These are phyloP conservation scores for Epirrhoe tristata DNA, from an alignment of 2,888 invertebrate genomes.

Conservation along the genomic window DNA sequence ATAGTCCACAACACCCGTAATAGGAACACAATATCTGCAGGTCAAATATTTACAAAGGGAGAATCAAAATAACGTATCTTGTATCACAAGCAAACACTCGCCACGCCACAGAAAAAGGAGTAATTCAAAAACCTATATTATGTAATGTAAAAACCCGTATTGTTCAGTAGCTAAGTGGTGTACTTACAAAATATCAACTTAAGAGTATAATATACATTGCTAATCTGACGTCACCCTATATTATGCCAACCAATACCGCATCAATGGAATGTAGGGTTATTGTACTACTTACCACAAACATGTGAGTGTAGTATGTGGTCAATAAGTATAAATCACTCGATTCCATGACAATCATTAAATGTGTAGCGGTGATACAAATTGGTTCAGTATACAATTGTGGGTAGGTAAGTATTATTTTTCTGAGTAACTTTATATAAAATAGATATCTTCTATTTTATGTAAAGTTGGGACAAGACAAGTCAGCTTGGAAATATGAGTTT, in stretches of 20 bases:
- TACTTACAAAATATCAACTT: background rate
- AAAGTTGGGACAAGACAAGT: no score
- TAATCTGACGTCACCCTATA: slow-evolving; percentile 38
- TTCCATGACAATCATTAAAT: slow-evolving; percentile 10
- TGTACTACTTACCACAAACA: slow-evolving; percentile 53
- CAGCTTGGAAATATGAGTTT: no score
- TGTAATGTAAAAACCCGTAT: background rate
- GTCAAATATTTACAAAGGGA: no score
- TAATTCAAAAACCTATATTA: no score
- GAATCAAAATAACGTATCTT: no score
- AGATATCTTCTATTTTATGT: no score
- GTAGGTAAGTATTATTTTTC: background rate
- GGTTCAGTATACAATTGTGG: background rate
- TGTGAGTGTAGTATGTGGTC: slow-evolving; percentile 14
- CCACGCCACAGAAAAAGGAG: no score
- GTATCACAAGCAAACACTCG: no score
- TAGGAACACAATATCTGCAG: no score
- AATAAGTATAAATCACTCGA: slow-evolving; percentile 11
- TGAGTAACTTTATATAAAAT: no score
- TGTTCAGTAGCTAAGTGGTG: background rate
- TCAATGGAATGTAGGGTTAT: slow-evolving; percentile 65
- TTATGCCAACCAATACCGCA: slow-evolving; percentile 59
- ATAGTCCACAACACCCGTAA: no score
- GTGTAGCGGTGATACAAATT: slow-evolving; percentile 9
- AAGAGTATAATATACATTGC: background rate